A percentile compares a stretch with the other conserved stretches of the same genome.
These are phyloP conservation scores for Synanthedon formicaeformis DNA, from an alignment of 2,888 invertebrate genomes.

Conservation along the genomic window DNA sequence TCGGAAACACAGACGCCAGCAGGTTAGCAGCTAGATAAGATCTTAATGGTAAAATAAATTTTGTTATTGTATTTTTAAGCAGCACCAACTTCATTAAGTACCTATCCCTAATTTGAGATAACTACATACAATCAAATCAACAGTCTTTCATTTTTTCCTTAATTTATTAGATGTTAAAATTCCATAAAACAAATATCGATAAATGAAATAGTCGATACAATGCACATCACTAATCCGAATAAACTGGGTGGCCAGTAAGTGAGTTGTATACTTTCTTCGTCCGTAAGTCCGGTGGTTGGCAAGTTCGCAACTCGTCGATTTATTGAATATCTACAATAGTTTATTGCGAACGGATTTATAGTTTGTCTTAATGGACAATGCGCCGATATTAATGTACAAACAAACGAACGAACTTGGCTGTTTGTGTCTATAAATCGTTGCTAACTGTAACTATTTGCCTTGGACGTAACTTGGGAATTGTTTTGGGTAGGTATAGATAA, in stretches of 20 bases:
- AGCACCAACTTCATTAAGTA: too few relatives aligned
- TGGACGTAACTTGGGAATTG: conserved; percentile 13
- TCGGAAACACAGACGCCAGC: too few relatives aligned
- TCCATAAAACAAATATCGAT: too few relatives aligned
- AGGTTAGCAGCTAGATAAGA: too few relatives aligned
- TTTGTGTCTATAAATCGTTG: conserved; percentile 13
- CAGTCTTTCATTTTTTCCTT: too few relatives aligned
- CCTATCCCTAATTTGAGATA: too few relatives aligned
- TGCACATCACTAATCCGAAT: neutral
- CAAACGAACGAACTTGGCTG: neutral
- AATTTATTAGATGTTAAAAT: too few relatives aligned
- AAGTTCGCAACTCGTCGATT: conserved; percentile 60
- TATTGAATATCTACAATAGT: conserved; percentile 37
- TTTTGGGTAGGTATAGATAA: neutral
- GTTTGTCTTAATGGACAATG: conserved; percentile 50
- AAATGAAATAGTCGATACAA: too few relatives aligned
- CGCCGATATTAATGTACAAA: conserved; percentile 13
- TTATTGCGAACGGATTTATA: conserved; percentile 23
- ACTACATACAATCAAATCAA: too few relatives aligned
- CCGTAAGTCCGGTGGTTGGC: conserved; percentile 63
- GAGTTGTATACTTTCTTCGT: conserved; percentile 62
- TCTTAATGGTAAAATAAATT: too few relatives aligned
- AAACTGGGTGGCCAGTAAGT: conserved; percentile 26
- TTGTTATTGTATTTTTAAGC: too few relatives aligned
- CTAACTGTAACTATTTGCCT: conserved; percentile 15